Evolutionary conservation across 2,797 vertebrate genomes (phyloP).

Genomic region (Notoglanidium macrostoma): DNA sequence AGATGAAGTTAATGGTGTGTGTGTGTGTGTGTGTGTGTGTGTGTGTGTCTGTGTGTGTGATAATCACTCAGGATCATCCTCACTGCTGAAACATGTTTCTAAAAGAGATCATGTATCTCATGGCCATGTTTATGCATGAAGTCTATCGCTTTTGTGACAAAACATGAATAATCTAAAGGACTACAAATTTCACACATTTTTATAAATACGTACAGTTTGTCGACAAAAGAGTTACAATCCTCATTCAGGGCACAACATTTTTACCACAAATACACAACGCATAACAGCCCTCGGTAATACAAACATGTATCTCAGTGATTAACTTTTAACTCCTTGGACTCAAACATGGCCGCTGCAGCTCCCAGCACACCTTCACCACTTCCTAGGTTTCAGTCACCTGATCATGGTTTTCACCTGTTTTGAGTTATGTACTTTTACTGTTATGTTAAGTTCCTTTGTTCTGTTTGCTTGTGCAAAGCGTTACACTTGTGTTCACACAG

Average conservation of each 20-base stretch:
- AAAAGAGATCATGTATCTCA: slow-evolving; percentile 3
- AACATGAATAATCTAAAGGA: not conserved
- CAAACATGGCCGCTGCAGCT: no score
- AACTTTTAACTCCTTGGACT: no score
- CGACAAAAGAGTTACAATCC: not conserved
- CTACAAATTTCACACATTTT: not conserved
- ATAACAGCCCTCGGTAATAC: no score
- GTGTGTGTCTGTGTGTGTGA: slow-evolving; percentile 1
- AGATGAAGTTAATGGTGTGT: slow-evolving; percentile 23
- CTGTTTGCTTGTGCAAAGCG: no score
- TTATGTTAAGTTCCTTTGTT: no score
- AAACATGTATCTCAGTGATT: no score
- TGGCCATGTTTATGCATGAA: slow-evolving; percentile 8
- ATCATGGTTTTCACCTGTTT: no score
- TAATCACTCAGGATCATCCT: slow-evolving; percentile 1
- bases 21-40: slow-evolving; percentile 7
- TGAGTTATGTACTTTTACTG: no score
- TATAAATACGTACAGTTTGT: not conserved
- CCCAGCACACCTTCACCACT: no score
- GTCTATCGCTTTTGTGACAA: not conserved
- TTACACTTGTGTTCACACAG: no score
- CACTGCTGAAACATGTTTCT: not conserved
- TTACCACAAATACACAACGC: not conserved
- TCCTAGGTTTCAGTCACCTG: no score
- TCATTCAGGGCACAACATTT: not conserved